These are phyloP conservation scores for Hetaerina titia DNA, from an alignment of 2,888 invertebrate species.

Conservation along the genomic window DNA sequence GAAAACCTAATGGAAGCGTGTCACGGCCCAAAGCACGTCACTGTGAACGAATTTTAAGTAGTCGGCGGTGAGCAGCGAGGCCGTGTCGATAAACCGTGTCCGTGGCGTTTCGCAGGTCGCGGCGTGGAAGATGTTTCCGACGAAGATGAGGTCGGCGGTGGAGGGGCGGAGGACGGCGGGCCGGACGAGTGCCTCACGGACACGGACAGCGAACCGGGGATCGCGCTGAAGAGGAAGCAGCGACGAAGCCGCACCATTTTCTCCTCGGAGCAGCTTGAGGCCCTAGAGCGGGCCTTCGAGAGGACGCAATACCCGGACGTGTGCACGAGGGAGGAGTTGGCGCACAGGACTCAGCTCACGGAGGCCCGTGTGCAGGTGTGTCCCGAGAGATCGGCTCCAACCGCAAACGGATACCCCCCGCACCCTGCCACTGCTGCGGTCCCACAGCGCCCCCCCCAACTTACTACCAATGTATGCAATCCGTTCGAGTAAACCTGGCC, in stretches of 20 bases:
- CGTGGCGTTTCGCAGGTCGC: neutral
- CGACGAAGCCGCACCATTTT: slow-evolving; percentile 80
- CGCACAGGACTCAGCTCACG: slow-evolving; percentile 78
- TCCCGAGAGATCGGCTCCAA: neutral
- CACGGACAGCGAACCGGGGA: slow-evolving; percentile 78
- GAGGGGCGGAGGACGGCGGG: neutral
- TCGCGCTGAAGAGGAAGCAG: slow-evolving; percentile 79
- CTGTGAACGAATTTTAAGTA: too few relatives aligned
- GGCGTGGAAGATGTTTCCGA: neutral
- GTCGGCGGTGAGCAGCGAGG: too few relatives aligned
- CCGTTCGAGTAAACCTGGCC: too few relatives aligned
- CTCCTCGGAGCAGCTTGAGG: slow-evolving; percentile 79
- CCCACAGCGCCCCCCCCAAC: too few relatives aligned
- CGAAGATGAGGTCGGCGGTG: neutral
- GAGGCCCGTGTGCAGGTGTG: slow-evolving; percentile 80
- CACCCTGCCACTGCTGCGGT: too few relatives aligned
- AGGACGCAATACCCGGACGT: slow-evolving; percentile 80
- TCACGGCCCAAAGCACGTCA: too few relatives aligned
- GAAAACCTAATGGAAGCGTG: too few relatives aligned
- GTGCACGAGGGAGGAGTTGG: slow-evolving; percentile 80
- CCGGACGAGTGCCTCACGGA: slow-evolving; percentile 74
- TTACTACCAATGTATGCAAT: too few relatives aligned
- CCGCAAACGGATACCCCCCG: too few relatives aligned
- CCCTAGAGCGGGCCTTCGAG: slow-evolving; percentile 79
- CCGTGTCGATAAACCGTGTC: too few relatives aligned